Evolutionary conservation across 2,888 invertebrate genomes (phyloP).

Genomic region (Gordius sp.): DNA sequence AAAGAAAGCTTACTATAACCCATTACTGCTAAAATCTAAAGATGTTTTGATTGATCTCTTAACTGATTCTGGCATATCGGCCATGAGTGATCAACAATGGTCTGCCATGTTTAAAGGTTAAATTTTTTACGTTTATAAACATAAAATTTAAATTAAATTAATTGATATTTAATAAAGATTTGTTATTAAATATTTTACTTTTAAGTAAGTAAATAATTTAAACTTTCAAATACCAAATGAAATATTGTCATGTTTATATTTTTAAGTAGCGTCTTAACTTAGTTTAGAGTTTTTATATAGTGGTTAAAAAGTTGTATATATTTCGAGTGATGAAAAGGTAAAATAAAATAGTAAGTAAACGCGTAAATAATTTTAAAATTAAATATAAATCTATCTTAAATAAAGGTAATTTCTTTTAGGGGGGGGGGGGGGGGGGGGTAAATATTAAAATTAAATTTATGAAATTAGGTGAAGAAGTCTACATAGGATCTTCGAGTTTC

Average conservation of each 20-base stretch:
- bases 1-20: conserved; percentile 6
- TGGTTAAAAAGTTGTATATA: too few species aligned
- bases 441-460: background rate
- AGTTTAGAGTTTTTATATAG: too few species aligned
- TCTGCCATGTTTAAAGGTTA: conserved; percentile 1
- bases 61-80: conserved; percentile 7
- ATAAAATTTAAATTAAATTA: too few species aligned
- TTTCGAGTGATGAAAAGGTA: background rate
- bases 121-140: background rate
- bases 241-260: too few species aligned
- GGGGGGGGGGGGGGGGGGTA: too few species aligned
- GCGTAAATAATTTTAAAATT: background rate
- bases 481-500: background rate
- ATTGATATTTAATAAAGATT: too few species aligned
- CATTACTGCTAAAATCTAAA: background rate
- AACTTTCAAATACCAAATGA: too few species aligned
- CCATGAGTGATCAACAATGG: conserved; percentile 5
- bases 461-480: background rate
- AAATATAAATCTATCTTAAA: background rate
- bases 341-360: background rate
- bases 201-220: too few species aligned
- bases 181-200: too few species aligned
- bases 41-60: background rate
- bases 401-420: background rate
- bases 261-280: too few species aligned